Evolutionary conservation across 2,797 vertebrate species (phyloP), one percentile per base, ranked within the genome.

Genomic region (Micropoecilia bifurca): DNA sequence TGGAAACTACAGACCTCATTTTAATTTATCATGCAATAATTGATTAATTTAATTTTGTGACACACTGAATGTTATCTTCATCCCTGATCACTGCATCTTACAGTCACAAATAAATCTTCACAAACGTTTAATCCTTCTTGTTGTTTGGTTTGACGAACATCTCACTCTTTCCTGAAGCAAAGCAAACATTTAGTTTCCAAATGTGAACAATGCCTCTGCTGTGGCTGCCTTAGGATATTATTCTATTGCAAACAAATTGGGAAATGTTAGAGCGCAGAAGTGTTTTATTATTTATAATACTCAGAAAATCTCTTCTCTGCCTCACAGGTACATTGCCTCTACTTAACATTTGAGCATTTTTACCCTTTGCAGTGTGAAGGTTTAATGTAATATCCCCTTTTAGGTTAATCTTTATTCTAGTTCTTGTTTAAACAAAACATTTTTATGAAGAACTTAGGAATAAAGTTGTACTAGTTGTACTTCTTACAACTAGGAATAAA

Each of bases 121-220:
- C 3, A 25, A 69, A 69, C 13, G 10, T 69, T 20, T 43, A 69
- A 25, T 69, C 14, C 4, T 43, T 69, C 22, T 69, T n/a, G 22
- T 14, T 43, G 66, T 69, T 43, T 43, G 66, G 39, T n/a, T 69
- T 43, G 39, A 69, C 4, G 4, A 43, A n/a, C 36, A 43, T 13
- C 22, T 43, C 36, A 22, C 20, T 43, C 39, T 6, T 41, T 69
- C 25, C n/a, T 69, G 22, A n/a, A 43, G 66, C 36, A 69, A 69
- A 69, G 39, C 39, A 69, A 69, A 69, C 66, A 69, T 69, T 69
- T 43, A n/a, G 36, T 13, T 69, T n/a, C 6, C 39, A 43, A 69
- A 43, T 43, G n/a, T 69, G 66, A 69, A 43, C 39, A 69, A 69
- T 22, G 4, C n/a, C 20, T 68, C 36, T 25, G 2, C 43, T 41